Conservation (phyloP, 1,140 invertebrate genomes). For the Orchestia grillus region DNA sequence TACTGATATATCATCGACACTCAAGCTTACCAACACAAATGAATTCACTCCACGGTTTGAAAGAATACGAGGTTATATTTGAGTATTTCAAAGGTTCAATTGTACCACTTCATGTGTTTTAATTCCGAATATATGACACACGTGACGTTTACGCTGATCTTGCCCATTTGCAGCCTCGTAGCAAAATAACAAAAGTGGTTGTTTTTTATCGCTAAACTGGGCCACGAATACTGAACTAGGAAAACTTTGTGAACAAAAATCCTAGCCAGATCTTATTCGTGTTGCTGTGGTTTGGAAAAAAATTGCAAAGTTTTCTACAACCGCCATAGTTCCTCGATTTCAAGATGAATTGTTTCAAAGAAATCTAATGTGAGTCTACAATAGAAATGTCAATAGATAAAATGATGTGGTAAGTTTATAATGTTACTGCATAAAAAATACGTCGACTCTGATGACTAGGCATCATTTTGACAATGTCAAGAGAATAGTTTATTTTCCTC, state of each 20-base stretch:
- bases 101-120: not conserved
- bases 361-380: not conserved
- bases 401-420: not conserved
- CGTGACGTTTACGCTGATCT: not conserved
- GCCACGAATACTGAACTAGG: not conserved
- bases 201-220: not conserved
- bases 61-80: not conserved
- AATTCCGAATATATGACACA: not conserved
- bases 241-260: not conserved
- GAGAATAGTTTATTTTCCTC: too few species aligned
- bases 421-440: not conserved
- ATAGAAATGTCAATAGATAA: not conserved
- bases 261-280: not conserved
- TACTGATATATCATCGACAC: not conserved
- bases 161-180: not conserved
- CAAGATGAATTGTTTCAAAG: not conserved
- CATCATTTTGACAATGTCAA: too few species aligned
- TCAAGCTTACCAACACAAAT: not conserved
- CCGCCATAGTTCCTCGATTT: not conserved
- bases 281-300: not conserved
- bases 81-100: not conserved
- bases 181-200: not conserved
- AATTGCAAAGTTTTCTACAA: not conserved
- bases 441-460: too few species aligned
- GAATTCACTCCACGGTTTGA: not conserved